Base-by-base conservation (phyloP, 2,888 invertebrate genomes). In the Pseudococcus longispinus region DNA sequence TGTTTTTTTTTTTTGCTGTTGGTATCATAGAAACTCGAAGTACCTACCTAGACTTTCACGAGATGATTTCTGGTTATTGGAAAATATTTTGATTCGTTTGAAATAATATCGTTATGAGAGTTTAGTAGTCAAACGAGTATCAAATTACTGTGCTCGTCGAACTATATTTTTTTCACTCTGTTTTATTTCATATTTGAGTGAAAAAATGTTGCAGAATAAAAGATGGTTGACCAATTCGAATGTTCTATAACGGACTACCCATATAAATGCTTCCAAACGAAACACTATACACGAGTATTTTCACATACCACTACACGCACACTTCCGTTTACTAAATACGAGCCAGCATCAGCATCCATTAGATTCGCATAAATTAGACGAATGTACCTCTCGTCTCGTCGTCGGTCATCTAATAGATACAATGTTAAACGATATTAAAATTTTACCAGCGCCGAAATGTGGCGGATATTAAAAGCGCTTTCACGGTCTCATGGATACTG, bases 391-490 rank as follows among this genome's bases (percentile, higher is more conserved):
- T 55, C 55, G 55, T 55, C 18, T n/a, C 6, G 55, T 6, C 55
- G n/a, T 20, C 11, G 26, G 23, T 70, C 70, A 5, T 65, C 26
- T 70, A 70, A 70, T 70, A 70, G 32, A 70, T 29, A 70, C 70
- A 29, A 70, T 70, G 26, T 80, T 42, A 80, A 80, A 80, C 42
- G 77, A 42, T 42, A 80, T 80, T 80, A 80, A 80, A 70, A 80
- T 80, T 80, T 80, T 80, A 29, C 42, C 77, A 26, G 42, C 18
- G 20, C 42, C 77, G 42, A 80, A 37, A 42, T 80, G 42, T 80
- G 42, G 77, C 77, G 77, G 77, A 80, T 80, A 80, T 80, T 80
- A 42, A 60, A 84, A 84, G 60, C 84, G 55, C 84, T 84, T 84
- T 84, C 84, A 84, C 84, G 84, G 84, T 84, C 84, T 60, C 60